Percentiles rank a stretch among this genome's conserved stretches.
Conservation (phyloP, 37 sponge, comb jelly and placozoan species). For the Eunapius fragilis region DNA sequence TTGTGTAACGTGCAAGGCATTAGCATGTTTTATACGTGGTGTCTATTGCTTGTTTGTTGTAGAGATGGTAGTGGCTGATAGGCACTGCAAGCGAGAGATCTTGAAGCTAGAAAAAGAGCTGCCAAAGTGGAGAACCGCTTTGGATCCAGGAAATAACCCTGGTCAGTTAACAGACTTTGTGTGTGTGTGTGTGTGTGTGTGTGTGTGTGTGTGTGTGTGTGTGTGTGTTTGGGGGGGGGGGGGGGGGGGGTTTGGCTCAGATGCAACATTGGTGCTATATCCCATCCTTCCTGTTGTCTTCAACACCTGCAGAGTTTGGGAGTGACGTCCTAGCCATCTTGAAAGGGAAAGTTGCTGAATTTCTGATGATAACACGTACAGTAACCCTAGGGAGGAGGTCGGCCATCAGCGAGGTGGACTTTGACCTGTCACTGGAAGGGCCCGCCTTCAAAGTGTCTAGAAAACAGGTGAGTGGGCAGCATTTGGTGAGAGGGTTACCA, state of each 20-base stretch:
- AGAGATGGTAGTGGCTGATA: slow-evolving; percentile 71
- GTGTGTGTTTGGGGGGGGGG: too few relatives aligned
- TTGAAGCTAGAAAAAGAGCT: slow-evolving; percentile 81
- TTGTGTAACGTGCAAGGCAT: too few relatives aligned
- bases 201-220: too few relatives aligned
- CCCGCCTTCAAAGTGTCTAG: slow-evolving; percentile 87
- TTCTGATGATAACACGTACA: slow-evolving; percentile 65
- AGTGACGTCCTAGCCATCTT: slow-evolving; percentile 73
- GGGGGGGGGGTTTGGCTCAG: too few relatives aligned
- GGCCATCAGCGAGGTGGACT: slow-evolving; percentile 63
- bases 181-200: too few relatives aligned
- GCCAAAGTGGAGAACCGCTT: slow-evolving; percentile 62
- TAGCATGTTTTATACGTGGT: too few relatives aligned
- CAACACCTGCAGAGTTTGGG: slow-evolving; percentile 54
- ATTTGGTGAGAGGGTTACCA: background rate
- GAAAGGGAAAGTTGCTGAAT: slow-evolving; percentile 74
- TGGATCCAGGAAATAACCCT: slow-evolving; percentile 45
- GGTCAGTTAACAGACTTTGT: slow-evolving; percentile 16
- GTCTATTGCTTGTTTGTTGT: background rate
- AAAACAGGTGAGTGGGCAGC: slow-evolving; percentile 59
- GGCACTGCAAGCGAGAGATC: slow-evolving; percentile 83
- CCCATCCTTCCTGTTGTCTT: background rate
- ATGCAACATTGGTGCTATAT: too few relatives aligned
- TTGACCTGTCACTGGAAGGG: slow-evolving; percentile 90
- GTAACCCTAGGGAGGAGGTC: slow-evolving; percentile 84